A percentile compares a stretch with the other conserved stretches of the same genome.
phyloP scores from a whole-genome alignment of 2,797 vertebrate genomes.

The Masticophis lateralis region DNA sequence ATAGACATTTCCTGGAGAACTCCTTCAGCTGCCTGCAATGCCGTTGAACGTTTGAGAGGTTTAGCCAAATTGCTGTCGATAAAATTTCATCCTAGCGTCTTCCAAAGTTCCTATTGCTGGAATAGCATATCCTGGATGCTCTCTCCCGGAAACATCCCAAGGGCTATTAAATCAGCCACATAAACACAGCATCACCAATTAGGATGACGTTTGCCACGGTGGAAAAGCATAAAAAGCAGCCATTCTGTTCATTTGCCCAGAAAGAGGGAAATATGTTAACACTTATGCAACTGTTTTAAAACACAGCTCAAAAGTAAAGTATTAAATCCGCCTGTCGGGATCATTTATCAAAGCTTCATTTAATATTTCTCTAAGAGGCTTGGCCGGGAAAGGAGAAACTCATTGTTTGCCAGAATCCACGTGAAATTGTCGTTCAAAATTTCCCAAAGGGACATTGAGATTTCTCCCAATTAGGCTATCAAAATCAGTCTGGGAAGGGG shows the following conservation, averaged over 20 bases:
- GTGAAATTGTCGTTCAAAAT: background rate
- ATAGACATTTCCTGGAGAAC: background rate
- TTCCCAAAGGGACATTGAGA: background rate
- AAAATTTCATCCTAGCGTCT: background rate
- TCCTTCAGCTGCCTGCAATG: slow-evolving; percentile 7
- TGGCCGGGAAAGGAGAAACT: background rate
- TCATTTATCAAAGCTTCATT: slow-evolving; percentile 19
- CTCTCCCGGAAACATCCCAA: background rate
- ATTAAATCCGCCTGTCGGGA: slow-evolving; percentile 15
- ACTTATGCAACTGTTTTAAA: slow-evolving; percentile 21
- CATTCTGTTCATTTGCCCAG: background rate
- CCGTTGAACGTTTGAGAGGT: background rate
- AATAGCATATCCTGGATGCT: background rate
- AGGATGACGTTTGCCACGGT: background rate
- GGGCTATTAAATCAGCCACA: slow-evolving; percentile 8
- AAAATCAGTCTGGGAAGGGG: background rate
- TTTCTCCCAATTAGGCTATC: background rate
- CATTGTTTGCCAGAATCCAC: background rate
- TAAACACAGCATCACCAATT: background rate
- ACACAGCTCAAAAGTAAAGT: slow-evolving; percentile 9
- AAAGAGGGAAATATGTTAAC: slow-evolving; percentile 18
- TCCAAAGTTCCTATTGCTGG: background rate
- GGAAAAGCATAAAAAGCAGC: background rate
- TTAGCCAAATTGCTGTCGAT: background rate
- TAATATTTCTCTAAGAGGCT: slow-evolving; percentile 13